A percentile compares a stretch with the other conserved stretches of the same genome.
These are phyloP conservation scores for Scolanthus callimorphus DNA, from an alignment of 92 coral and sea anemone species.

Conservation along the genomic window DNA sequence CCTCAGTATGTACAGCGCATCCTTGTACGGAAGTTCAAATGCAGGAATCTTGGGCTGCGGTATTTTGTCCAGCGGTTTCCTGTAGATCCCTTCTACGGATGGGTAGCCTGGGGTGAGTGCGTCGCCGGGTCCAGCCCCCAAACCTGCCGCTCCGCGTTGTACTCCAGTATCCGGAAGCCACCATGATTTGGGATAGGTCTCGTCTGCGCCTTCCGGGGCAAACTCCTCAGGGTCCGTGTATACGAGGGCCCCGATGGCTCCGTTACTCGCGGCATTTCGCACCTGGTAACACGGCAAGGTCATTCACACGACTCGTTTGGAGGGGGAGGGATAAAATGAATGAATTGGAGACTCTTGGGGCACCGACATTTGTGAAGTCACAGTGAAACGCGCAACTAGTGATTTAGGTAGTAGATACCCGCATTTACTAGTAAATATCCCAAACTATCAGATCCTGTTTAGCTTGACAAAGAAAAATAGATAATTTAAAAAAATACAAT, in stretches of 20 bases:
- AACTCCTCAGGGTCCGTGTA: conserved; percentile 89
- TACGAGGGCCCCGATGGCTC: conserved; percentile 81
- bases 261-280: conserved; percentile 51
- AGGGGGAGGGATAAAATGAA: too few species aligned
- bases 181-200: conserved; percentile 66
- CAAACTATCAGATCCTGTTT: too few species aligned
- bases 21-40: conserved; percentile 65
- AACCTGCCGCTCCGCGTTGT: conserved; percentile 79
- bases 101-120: conserved; percentile 87
- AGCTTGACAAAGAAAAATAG: too few species aligned
- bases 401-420: too few species aligned
- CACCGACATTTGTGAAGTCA: too few species aligned
- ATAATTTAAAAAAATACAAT: too few species aligned
- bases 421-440: too few species aligned
- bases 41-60: conserved; percentile 70
- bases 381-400: too few species aligned
- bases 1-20: conserved; percentile 58
- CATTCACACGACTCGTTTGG: too few species aligned
- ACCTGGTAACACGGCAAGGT: conserved; percentile 31
- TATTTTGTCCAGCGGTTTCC: conserved; percentile 36
- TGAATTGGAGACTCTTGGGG: too few species aligned
- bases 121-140: conserved; percentile 64
- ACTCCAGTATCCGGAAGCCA: conserved; percentile 93
- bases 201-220: conserved; percentile 72
- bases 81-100: conserved; percentile 72